These are phyloP conservation scores for Xylophagus ater DNA, from an alignment of 2,888 invertebrate species.

Conservation along the genomic window DNA sequence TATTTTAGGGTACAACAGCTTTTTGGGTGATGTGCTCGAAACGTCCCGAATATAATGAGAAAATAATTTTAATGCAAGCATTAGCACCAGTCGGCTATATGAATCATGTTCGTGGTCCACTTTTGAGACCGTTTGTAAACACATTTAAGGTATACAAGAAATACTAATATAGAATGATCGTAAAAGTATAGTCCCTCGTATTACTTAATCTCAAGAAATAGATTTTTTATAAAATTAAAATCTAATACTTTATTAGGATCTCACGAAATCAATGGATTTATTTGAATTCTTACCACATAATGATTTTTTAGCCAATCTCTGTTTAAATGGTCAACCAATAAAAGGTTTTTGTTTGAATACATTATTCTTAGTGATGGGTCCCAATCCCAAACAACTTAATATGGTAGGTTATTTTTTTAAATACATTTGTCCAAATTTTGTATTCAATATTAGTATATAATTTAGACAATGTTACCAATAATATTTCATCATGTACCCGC, in stretches of 20 bases:
- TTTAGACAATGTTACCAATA: constrained; percentile 46
- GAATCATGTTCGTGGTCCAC: constrained; percentile 29
- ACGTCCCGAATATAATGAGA: constrained; percentile 42
- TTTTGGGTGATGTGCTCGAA: constrained; percentile 39
- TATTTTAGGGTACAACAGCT: constrained; percentile 43
- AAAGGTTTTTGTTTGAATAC: constrained; percentile 25
- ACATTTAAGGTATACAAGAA: constrained; percentile 1
- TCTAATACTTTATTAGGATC: not conserved
- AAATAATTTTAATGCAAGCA: constrained; percentile 41
- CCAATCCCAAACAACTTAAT: constrained; percentile 36
- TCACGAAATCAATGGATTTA: constrained; percentile 2
- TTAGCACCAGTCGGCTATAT: constrained; percentile 45
- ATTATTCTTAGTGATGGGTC: constrained; percentile 42
- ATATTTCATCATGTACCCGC: constrained; percentile 51
- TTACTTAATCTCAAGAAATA: not conserved
- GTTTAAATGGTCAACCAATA: constrained; percentile 18
- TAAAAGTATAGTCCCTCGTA: not conserved
- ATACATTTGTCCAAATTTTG: not conserved
- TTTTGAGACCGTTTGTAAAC: constrained; percentile 14
- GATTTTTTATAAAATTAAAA: too few species aligned
- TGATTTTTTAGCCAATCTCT: constrained; percentile 25
- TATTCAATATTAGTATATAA: constrained; percentile 14
- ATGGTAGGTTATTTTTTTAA: constrained; percentile 28
- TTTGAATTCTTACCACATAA: constrained; percentile 49
- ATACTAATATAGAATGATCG: not conserved